Evolutionary conservation across 2,113 vertebrate genomes (phyloP).

Genomic region (Pantherophis guttatus): DNA sequence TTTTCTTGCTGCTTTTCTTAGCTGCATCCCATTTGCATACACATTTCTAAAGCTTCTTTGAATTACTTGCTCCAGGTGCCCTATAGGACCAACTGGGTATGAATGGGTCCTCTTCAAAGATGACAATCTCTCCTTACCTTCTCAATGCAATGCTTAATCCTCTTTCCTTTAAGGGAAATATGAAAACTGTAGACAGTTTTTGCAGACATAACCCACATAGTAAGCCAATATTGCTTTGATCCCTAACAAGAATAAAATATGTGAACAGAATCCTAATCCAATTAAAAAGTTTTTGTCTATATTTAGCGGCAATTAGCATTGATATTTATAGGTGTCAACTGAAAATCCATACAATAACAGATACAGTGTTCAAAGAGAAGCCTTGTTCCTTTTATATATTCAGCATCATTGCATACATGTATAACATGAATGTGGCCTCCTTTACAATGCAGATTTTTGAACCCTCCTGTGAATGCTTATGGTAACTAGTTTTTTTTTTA

Average conservation of each 20-base stretch:
- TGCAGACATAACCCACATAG: not conserved
- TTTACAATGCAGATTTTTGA: not conserved
- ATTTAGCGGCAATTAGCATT: not conserved
- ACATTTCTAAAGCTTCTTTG: not conserved
- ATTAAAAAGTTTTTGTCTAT: not conserved
- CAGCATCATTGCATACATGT: not conserved
- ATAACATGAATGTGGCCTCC: not conserved
- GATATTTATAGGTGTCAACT: not conserved
- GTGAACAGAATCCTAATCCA: not conserved
- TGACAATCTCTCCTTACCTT: not conserved
- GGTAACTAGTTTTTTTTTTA: not conserved
- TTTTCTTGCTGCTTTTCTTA: not conserved
- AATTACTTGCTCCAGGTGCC: not conserved
- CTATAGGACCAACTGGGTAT: not conserved
- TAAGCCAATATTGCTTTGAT: not conserved
- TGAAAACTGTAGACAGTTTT: not conserved
- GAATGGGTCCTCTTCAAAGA: not conserved
- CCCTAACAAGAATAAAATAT: not conserved
- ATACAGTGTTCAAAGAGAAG: not conserved
- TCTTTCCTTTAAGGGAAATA: not conserved
- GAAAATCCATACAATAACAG: not conserved
- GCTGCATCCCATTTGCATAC: not conserved
- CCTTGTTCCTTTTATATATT: not conserved
- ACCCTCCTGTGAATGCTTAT: not conserved
- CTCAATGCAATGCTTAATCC: not conserved